These are phyloP conservation scores for Pempheris klunzingeri DNA, from an alignment of 2,797 vertebrate genomes.

Conservation along the genomic window DNA sequence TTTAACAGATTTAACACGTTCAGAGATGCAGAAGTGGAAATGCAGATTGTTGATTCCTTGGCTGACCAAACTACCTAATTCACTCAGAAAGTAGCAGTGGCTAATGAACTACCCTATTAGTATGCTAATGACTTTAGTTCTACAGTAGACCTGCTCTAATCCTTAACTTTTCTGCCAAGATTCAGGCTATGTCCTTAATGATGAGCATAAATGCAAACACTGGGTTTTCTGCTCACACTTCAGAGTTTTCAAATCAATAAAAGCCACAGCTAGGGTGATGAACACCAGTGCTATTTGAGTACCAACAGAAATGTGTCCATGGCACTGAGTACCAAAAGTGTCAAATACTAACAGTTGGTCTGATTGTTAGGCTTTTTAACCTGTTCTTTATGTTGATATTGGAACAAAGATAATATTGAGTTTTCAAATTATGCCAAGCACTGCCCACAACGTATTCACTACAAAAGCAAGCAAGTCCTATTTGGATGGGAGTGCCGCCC, in stretches of 20 bases:
- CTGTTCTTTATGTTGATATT: no score
- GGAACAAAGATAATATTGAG: no score
- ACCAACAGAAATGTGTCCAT: not conserved
- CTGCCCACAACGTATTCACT: no score
- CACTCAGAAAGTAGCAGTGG: conserved; percentile 1
- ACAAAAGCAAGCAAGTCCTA: no score
- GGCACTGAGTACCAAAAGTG: not conserved
- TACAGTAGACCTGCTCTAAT: conserved; percentile 21
- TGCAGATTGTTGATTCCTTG: not conserved
- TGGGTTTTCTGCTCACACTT: not conserved
- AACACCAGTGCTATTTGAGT: not conserved
- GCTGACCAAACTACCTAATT: conserved; percentile 3
- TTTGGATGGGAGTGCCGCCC: no score
- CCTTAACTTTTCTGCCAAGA: not conserved
- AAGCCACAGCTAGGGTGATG: not conserved
- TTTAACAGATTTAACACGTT: no score
- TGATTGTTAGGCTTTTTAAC: not conserved
- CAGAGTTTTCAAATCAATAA: not conserved
- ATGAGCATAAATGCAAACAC: conserved; percentile 1
- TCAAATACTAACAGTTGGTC: not conserved
- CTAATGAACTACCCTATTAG: conserved; percentile 13
- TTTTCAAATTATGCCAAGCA: no score
- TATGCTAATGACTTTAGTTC: conserved; percentile 19
- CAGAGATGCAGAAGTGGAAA: not conserved
- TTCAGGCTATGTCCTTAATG: not conserved